phyloP scores from a whole-genome alignment of 2,113 vertebrate species.

The Mus pahari region DNA sequence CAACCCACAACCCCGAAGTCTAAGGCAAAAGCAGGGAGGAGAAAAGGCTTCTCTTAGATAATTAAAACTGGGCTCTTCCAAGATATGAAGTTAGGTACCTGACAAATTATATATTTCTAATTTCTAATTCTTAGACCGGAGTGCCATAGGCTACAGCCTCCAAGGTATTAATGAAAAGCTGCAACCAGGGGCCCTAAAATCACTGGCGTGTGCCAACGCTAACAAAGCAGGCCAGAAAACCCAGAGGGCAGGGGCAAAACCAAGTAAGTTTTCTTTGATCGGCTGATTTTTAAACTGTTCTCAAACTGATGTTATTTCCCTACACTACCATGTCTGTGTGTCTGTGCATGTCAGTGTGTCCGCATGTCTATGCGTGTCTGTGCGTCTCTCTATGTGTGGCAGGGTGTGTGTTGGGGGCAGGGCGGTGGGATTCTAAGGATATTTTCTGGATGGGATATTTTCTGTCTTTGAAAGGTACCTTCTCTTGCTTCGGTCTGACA shows the following conservation, averaged over 20 bases:
- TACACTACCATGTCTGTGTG: not conserved
- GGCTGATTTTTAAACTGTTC: constrained; percentile 46
- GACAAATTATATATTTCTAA: constrained; percentile 75
- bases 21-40: constrained; percentile 64
- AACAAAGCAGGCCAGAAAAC: constrained; percentile 71
- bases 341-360: not conserved
- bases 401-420: too few relatives aligned
- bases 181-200: constrained; percentile 74
- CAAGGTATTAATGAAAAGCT: constrained; percentile 83
- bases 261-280: constrained; percentile 44
- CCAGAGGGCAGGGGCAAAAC: not conserved
- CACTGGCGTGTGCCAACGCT: constrained; percentile 74
- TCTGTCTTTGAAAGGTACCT: constrained; percentile 41
- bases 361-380: not conserved
- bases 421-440: not conserved
- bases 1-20: constrained; percentile 7
- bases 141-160: constrained; percentile 65
- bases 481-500: not conserved
- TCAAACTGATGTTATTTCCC: not conserved
- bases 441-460: not conserved
- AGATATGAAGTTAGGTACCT: constrained; percentile 70
- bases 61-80: constrained; percentile 70
- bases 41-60: constrained; percentile 61
- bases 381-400: not conserved
- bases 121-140: constrained; percentile 79